These are phyloP conservation scores for Athripsodes cinereus DNA, from an alignment of 2,888 invertebrate species.

Conservation along the genomic window DNA sequence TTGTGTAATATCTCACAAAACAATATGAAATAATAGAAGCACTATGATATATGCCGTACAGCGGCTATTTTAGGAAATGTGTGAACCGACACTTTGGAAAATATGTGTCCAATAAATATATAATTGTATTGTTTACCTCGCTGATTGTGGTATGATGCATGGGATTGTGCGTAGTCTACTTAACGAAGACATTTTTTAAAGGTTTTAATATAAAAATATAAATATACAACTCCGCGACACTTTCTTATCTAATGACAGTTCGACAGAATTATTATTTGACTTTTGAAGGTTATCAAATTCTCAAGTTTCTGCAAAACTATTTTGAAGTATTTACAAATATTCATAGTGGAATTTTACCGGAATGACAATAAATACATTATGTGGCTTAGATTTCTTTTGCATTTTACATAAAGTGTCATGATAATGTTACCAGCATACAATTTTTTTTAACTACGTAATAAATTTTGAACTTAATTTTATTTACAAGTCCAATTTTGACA, in stretches of 20 bases:
- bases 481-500: too few relatives aligned
- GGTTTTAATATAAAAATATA: constrained; percentile 9
- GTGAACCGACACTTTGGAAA: neutral
- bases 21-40: neutral
- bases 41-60: neutral
- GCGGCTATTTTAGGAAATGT: neutral
- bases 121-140: constrained; percentile 11
- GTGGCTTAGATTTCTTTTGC: neutral
- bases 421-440: neutral
- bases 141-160: constrained; percentile 12
- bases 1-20: neutral
- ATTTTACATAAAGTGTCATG: neutral
- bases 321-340: neutral
- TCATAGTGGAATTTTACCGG: neutral
- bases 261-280: constrained; percentile 8
- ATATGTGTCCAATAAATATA: neutral
- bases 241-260: constrained; percentile 23
- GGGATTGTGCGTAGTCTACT: constrained; percentile 17
- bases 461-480: too few relatives aligned
- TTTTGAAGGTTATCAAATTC: constrained; percentile 24
- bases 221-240: constrained; percentile 11
- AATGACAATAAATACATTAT: neutral
- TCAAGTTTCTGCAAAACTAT: neutral
- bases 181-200: constrained; percentile 17
- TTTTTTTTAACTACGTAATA: too few relatives aligned